Base-by-base conservation (phyloP, 2,888 invertebrate genomes). In the Chorisops tibialis region DNA sequence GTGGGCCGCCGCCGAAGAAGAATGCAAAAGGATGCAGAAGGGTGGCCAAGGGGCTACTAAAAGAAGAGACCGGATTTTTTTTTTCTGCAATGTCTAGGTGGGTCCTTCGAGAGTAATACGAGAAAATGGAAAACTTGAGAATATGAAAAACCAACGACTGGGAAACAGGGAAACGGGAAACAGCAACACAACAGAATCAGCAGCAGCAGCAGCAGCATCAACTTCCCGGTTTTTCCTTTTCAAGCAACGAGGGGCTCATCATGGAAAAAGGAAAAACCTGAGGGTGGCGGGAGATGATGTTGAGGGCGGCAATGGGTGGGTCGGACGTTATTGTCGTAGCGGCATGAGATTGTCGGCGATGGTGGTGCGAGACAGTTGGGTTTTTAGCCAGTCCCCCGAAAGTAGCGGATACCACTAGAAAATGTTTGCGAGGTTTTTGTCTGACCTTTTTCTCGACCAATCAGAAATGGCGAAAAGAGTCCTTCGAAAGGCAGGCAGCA, bases 371-470 rank as follows among this genome's bases (percentile, higher is more conserved):
- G 1, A 14, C 16, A 18, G 30, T 38, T 16, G 37, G 24, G 35
- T 22, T 54, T 38, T 61, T 18, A 51, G 47, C 51, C 58, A 59
- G 59, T 37, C 52, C 51, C 54, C 38, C 38, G 35, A 59, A 59
- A 19, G 52, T 47, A 56, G 19, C 22, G 52, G 59, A 59, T 63
- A 63, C 54, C 7, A 60, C 24, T 56, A 30, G 45, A 35, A 43
- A 43, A n/a, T 24, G 19, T 43, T 43, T 43, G 45, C 45, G 48
- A 18, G 9, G 49, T 63, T 63, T 63, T 63, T 59, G 45, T 19
- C 51, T 63, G 61, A 61, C 56, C 61, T 61, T 63, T 61, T 63
- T 51, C 60, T 60, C 63, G 54, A 63, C 63, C 63, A 63, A 63
- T 63, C 63, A 61, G 60, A 41, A 45, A 45, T 50, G 58, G 39